Evolutionary conservation across 2,797 vertebrate species (phyloP).

Genomic region (Pseudochromis fuscus): DNA sequence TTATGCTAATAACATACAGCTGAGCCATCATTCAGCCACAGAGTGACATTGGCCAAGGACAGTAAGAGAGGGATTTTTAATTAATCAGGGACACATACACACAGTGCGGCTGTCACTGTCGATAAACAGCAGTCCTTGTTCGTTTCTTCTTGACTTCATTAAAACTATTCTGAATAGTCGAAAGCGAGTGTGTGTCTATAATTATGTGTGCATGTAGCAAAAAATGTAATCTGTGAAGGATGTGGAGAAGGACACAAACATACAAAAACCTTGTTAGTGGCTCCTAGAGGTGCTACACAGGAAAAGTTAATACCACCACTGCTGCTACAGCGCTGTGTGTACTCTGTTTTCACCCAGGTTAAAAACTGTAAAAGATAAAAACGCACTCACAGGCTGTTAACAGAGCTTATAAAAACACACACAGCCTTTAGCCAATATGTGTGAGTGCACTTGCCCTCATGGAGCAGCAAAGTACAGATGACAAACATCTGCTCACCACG

Average conservation of each 20-base stretch:
- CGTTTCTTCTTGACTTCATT: conserved; percentile 11
- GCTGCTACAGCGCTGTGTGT: background rate
- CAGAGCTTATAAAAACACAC: background rate
- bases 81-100: conserved; percentile 42
- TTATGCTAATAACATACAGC: conserved; percentile 55
- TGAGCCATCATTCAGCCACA: conserved; percentile 50
- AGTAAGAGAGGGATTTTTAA: conserved; percentile 37
- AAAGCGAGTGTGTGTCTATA: conserved; percentile 8
- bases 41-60: conserved; percentile 66
- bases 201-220: background rate
- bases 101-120: conserved; percentile 36
- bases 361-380: background rate
- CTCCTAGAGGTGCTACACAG: background rate
- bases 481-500: too few species aligned
- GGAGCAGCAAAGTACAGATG: background rate
- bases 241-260: conserved; percentile 15
- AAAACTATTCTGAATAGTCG: background rate
- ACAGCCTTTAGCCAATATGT: background rate
- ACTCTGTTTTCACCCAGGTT: background rate
- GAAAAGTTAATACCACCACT: too few species aligned
- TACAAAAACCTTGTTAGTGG: background rate
- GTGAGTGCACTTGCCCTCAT: background rate
- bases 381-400: background rate
- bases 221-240: conserved; percentile 12
- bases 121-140: background rate